phyloP scores from a whole-genome alignment of 2,888 invertebrate genomes.

The Drosophila mimetica region DNA sequence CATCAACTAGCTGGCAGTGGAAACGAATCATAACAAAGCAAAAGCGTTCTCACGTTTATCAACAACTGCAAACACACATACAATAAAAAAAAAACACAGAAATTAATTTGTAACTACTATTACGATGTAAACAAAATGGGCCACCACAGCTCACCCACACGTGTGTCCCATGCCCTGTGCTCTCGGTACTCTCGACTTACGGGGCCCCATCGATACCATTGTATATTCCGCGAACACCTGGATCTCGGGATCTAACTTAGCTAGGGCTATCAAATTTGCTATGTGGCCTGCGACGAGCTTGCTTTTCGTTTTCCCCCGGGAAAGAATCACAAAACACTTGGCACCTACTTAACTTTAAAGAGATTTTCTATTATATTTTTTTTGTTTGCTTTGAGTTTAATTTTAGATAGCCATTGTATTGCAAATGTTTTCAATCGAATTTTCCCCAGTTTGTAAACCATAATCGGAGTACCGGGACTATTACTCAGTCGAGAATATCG shows the following conservation, averaged over 20 bases:
- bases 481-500: slow-evolving; percentile 26
- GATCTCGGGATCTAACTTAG: slow-evolving; percentile 9
- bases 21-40: slow-evolving; percentile 1
- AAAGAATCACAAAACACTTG: neutral
- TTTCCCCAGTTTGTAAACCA: neutral
- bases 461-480: slow-evolving; percentile 12
- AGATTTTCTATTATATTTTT: neutral
- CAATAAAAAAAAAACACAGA: slow-evolving; percentile 13
- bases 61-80: slow-evolving; percentile 37
- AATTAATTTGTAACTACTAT: slow-evolving; percentile 57
- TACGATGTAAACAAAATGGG: slow-evolving; percentile 50
- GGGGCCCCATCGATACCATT: slow-evolving; percentile 1
- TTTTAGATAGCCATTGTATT: slow-evolving; percentile 1
- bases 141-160: slow-evolving; percentile 23
- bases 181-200: slow-evolving; percentile 15
- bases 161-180: slow-evolving; percentile 14
- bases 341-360: neutral
- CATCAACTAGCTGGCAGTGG: slow-evolving; percentile 38
- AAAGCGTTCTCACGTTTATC: slow-evolving; percentile 58
- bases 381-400: no score
- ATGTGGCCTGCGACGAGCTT: neutral
- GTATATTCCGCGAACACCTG: slow-evolving; percentile 2
- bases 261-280: slow-evolving; percentile 13
- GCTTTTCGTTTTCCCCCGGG: neutral
- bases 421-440: neutral